phyloP scores from a whole-genome alignment of 2,797 vertebrate species.

The Rhinophrynus dorsalis region DNA sequence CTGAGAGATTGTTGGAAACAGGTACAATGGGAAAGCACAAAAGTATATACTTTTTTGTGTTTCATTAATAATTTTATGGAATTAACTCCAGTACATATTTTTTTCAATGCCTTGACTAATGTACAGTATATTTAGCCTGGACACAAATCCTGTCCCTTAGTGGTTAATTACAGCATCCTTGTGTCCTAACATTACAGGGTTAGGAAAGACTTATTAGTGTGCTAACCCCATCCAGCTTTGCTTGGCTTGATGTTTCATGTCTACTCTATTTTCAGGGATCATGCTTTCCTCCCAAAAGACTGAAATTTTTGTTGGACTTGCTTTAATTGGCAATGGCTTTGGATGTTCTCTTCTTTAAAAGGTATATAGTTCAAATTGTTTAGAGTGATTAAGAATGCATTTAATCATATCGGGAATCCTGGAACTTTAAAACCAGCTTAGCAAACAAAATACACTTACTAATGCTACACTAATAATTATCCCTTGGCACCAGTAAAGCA shows the following conservation, averaged over 20 bases:
- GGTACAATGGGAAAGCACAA: too few species aligned
- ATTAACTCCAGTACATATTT: too few species aligned
- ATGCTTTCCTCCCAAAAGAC: constrained; percentile 34
- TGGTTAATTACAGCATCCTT: constrained; percentile 40
- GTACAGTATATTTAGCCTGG: constrained; percentile 8
- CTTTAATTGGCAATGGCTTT: constrained; percentile 57
- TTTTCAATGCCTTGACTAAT: constrained; percentile 37
- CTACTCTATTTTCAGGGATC: constrained; percentile 45
- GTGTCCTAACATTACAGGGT: constrained; percentile 21
- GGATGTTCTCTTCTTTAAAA: constrained; percentile 57
- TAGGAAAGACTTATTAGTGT: constrained; percentile 42
- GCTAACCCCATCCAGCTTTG: constrained; percentile 25
- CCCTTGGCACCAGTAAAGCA: constrained; percentile 21
- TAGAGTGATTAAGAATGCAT: constrained; percentile 28
- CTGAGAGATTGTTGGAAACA: too few species aligned
- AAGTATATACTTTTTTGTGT: too few species aligned
- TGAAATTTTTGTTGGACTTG: constrained; percentile 56
- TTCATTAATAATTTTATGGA: too few species aligned
- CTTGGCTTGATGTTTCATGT: constrained; percentile 34
- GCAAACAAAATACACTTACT: constrained; percentile 27
- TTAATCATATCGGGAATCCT: constrained; percentile 35
- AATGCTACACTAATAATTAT: constrained; percentile 17
- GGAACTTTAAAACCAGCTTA: constrained; percentile 32
- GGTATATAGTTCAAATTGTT: constrained; percentile 55
- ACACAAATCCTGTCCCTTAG: constrained; percentile 33